Base-by-base conservation (phyloP, 2,797 vertebrate genomes). In the Melanotaenia trifasciata region DNA sequence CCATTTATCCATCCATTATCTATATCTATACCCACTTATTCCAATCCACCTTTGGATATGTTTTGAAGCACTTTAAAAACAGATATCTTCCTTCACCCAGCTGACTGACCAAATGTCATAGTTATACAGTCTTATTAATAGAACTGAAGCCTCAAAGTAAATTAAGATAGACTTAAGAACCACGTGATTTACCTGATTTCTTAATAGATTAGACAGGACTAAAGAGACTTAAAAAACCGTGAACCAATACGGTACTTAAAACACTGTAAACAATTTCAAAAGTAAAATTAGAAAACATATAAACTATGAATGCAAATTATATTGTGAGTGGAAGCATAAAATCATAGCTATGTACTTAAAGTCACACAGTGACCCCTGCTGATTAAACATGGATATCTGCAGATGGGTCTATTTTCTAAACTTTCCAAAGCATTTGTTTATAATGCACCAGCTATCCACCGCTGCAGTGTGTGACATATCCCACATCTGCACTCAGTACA, bases 351-450 rank as follows among this genome's bases (percentile, higher is more conserved):
- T 69, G 14, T 16, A 43, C 10, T 57, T 18, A 5, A 54, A 53
- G 61, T 40, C 30, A 40, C 13, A 78, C 63, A 79, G 65, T 40
- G 75, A 51, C 84, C 81, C 24, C 86, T 87, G 73, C 67, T 83
- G 86, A 40, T 76, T 43, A 38, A 67, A 63, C 24, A 50, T 5
- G 30, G 51, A 30, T n/a, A 73, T 60, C 26, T 76, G 4, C 18
- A 12, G 58, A 53, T 60, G 4, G 30, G 5, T 16, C 16, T 13
- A 4, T 45, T 18, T 45, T 12, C 10, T 16, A 16, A 45, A 16
- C 43, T 8, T 18, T 4, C 6, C 26, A 20, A 3, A 62, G 51
- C 24, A 13, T 30, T 7, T 53, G 32, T 61, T 66, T 33, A 35
- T 33, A 58, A 28, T 13, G 28, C 24, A 1, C 13, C 16, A 20